Evolutionary conservation across 2,888 invertebrate species (phyloP), one percentile per base, ranked within the genome.

Genomic region (Isoperla grammatica): DNA sequence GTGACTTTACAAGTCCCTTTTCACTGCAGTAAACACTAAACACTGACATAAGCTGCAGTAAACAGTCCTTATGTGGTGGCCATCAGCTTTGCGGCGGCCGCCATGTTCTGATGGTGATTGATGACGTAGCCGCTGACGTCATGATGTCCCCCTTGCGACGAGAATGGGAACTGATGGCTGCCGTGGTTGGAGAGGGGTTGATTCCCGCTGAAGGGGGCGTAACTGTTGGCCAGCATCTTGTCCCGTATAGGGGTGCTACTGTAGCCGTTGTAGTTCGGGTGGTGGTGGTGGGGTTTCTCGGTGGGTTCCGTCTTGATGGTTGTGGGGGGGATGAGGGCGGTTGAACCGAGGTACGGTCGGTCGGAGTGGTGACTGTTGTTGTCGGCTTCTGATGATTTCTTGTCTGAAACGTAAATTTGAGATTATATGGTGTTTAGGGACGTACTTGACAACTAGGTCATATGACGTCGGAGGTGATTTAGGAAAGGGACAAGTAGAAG

Each of bases 61-160:
- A 29, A 55, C 17, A 6, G 12, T 22, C 29, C 15, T 56, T 86
- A 90, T 74, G 90, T 88, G 59, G 89, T 88, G 11, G 90, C 90
- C 84, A 90, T 87, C 64, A 90, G 78, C 73, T 90, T 90, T 59
- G 90, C 88, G 61, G 90, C 87, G 63, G 88, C 88, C 42, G 89
- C 88, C 65, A 90, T 89, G 76, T 89, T 89, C 71, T 90, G 88
- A 72, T 90, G 90, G 71, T 89, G 87, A 75, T 88, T 58, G 45
- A 60, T 55, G 29, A 63, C 60, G 53, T 63, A 63, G 39, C 55
- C 50, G 43, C 57, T 35, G 5, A 56, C 35, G 15, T 55, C 62
- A 17, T 23, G 23, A 22, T 50, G 50, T 22, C 42, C 29, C 53
- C 43, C 19, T 15, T 40, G 61, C 37, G 46, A 29, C 11, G 45